Percentiles rank a stretch among this genome's conserved stretches.
Conservation (phyloP, 2,797 vertebrate species). For the Leptatherina wallacei region DNA sequence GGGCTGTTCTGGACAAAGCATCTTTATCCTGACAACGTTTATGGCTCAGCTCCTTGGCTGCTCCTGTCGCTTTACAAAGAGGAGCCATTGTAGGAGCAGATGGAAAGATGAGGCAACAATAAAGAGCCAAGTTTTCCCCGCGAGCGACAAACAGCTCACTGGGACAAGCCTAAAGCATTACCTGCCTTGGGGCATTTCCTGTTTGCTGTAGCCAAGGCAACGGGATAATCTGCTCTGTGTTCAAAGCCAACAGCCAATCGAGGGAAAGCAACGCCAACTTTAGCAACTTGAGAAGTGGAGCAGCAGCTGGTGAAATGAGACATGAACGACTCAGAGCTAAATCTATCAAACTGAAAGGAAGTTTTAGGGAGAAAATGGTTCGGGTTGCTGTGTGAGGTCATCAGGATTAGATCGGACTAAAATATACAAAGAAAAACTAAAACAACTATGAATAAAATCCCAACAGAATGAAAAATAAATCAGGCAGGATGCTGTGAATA, state of each 20-base stretch:
- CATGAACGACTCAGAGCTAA: constrained; percentile 27
- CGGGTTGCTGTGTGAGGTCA: constrained; percentile 5
- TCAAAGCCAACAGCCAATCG: constrained; percentile 58
- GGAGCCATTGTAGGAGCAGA: constrained; percentile 62
- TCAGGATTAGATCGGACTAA: background rate
- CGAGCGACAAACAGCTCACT: constrained; percentile 50
- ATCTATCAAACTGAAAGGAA: constrained; percentile 28
- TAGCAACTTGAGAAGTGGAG: constrained; percentile 67
- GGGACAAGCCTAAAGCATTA: constrained; percentile 63
- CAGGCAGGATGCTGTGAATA: constrained; percentile 33
- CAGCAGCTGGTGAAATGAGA: constrained; percentile 63
- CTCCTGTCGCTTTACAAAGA: constrained; percentile 33
- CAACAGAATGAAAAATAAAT: constrained; percentile 48
- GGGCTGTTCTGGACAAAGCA: constrained; percentile 68
- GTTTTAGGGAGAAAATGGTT: constrained; percentile 17
- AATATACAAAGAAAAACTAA: constrained; percentile 7
- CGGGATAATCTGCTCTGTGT: constrained; percentile 70
- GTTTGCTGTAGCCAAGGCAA: constrained; percentile 78
- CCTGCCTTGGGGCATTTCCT: constrained; percentile 81
- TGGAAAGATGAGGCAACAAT: constrained; percentile 53
- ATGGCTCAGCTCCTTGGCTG: constrained; percentile 44
- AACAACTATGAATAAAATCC: constrained; percentile 34
- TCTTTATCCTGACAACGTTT: constrained; percentile 62
- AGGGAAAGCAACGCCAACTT: constrained; percentile 39
- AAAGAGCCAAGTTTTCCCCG: constrained; percentile 57